These are phyloP conservation scores for Tridacna crocea DNA, from an alignment of 2,888 invertebrate genomes.

Conservation along the genomic window DNA sequence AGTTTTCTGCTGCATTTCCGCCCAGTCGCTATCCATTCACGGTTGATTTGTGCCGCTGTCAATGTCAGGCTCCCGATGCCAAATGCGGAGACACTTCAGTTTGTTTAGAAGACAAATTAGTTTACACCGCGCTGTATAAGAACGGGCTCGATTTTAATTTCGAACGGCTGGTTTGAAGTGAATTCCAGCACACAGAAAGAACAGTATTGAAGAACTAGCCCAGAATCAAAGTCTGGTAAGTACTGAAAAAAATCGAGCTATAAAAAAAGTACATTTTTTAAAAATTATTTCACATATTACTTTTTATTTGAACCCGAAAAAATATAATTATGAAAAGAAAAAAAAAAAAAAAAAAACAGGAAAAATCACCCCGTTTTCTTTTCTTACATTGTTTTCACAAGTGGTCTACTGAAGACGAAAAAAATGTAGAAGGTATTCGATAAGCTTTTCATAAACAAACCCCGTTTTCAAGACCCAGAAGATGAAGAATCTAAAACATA, in stretches of 20 bases:
- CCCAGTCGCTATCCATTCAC: conserved; percentile 37
- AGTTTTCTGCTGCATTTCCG: conserved; percentile 52
- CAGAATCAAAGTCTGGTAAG: no score
- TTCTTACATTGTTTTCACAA: background rate
- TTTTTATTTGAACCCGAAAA: no score
- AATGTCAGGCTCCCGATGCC: conserved; percentile 32
- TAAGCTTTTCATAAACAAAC: no score
- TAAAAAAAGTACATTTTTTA: no score
- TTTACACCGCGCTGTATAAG: conserved; percentile 2
- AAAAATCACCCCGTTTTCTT: no score
- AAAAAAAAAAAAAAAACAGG: no score
- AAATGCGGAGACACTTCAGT: conserved; percentile 15
- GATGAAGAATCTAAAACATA: no score
- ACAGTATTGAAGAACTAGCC: background rate
- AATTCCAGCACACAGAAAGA: background rate
- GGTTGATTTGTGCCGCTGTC: conserved; percentile 58
- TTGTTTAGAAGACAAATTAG: conserved; percentile 15
- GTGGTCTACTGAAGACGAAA: background rate
- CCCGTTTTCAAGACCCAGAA: no score
- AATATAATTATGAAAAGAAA: no score
- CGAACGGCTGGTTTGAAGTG: background rate
- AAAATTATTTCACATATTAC: no score
- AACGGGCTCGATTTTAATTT: background rate
- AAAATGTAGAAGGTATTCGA: no score
- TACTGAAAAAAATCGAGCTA: no score